phyloP scores from a whole-genome alignment of 2,888 invertebrate species.

The Junonia oenone region DNA sequence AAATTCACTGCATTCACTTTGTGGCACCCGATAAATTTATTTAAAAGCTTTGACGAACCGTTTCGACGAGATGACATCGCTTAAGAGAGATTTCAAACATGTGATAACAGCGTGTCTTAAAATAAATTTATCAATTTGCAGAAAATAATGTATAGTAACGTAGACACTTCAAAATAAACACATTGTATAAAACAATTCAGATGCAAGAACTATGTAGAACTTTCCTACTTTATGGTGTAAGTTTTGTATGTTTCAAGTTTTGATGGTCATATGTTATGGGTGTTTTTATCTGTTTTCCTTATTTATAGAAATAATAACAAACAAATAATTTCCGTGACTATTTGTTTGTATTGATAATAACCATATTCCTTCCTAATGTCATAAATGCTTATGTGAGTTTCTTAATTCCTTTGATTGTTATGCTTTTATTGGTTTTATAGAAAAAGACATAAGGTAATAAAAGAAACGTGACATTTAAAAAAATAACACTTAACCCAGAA shows the following conservation, averaged over 20 bases:
- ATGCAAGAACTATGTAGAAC: conserved; percentile 1
- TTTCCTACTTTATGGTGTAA: conserved; percentile 16
- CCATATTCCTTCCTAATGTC: no score
- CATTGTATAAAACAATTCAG: neutral
- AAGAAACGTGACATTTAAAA: neutral
- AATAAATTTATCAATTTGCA: neutral
- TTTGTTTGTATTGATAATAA: neutral
- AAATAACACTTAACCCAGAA: no score
- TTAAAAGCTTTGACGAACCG: conserved; percentile 44
- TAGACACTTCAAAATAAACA: neutral
- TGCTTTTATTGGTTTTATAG: no score
- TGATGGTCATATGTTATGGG: conserved; percentile 14
- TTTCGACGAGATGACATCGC: conserved; percentile 10
- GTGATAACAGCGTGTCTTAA: neutral
- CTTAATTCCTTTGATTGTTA: no score
- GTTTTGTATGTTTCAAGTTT: conserved; percentile 20
- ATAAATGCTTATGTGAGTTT: no score
- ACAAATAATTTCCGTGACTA: neutral
- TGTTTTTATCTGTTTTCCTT: conserved; percentile 13
- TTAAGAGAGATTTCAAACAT: conserved; percentile 5
- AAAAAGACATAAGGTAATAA: neutral
- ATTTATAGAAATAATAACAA: conserved; percentile 5
- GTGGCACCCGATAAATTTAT: conserved; percentile 57
- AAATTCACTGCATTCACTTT: conserved; percentile 66
- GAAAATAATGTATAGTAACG: neutral